Base-by-base conservation (phyloP, 2,888 invertebrate species). In the Corythucha ciliata region DNA sequence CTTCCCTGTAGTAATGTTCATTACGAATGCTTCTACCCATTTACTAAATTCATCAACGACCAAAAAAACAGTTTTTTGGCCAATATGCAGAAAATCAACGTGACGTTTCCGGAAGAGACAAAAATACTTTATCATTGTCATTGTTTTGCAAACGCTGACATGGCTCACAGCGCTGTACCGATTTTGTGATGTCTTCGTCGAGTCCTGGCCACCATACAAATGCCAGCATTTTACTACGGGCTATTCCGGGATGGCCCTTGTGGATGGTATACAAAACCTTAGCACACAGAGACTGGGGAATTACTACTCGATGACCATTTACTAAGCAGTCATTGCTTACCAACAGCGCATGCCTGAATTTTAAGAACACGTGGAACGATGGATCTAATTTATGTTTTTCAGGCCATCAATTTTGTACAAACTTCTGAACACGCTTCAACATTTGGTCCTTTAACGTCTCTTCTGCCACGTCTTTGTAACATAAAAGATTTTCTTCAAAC, bases 171-270 rank as follows among this genome's bases (percentile, higher is more conserved):
- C 32, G 5, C n/a, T 20, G 6, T 14, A 45, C 20, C 21, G 29
- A 32, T 45, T 32, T 32, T 20, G 29, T 33, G 12, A 45, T 45
- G 22, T 45, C 45, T 4, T 22, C 6, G 12, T 45, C 45, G 4
- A 45, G 14, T 6, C 45, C 45, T 2, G 20, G n/a, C 45, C 45
- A 45, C 45, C 45, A 45, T 21, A 45, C 45, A 20, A 32, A 45
- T 3, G 45, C 45, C 32, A 45, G 27, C 32, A 45, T 18, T 14
- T 45, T 45, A 18, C 32, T 45, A 10, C 45, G 8, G 6, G 32
- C 44, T 14, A 44, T 44, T 4, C 27, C 29, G 14, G 32, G 10
- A 16, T 44, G 44, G n/a, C 21, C 29, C 20, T 29, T 44, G n/a
- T 44, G 44, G 8, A 44, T 20, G 20, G 32, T 10, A 14, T 44